Evolutionary conservation across 2,888 invertebrate species (phyloP).

Genomic region (Scrobipalpa atriplicella): DNA sequence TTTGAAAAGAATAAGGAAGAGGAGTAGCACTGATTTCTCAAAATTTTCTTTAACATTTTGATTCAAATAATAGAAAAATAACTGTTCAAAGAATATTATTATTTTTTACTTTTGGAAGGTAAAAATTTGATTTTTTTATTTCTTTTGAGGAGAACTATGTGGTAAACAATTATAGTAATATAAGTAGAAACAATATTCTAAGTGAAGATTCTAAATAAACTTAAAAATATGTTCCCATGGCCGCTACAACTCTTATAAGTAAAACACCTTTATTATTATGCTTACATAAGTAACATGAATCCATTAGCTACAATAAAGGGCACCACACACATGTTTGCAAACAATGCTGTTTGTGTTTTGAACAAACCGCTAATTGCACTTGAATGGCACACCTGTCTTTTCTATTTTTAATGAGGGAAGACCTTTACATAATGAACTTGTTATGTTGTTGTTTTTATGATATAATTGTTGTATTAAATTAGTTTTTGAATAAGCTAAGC

Average conservation of each 20-base stretch:
- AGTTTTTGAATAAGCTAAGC: neutral
- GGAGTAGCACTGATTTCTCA: neutral
- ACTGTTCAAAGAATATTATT: no score
- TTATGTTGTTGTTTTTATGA: neutral
- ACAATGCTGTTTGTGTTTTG: neutral
- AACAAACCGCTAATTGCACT: neutral
- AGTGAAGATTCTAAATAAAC: no score
- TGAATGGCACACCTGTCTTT: slow-evolving; percentile 14
- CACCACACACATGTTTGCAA: slow-evolving; percentile 4
- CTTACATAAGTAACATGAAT: neutral
- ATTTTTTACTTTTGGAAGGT: neutral
- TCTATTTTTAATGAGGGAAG: slow-evolving; percentile 5
- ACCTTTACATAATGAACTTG: neutral
- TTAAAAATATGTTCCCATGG: neutral
- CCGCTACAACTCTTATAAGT: neutral
- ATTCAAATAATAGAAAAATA: neutral
- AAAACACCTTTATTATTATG: neutral
- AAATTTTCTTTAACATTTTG: no score
- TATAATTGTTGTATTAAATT: neutral
- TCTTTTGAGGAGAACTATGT: neutral
- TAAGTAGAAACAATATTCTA: no score
- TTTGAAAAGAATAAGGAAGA: neutral
- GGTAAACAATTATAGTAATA: no score
- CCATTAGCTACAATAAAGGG: neutral
- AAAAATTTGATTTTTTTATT: neutral